These are phyloP conservation scores for Helogale parvula DNA, from an alignment of 2,113 vertebrate species.

Conservation along the genomic window DNA sequence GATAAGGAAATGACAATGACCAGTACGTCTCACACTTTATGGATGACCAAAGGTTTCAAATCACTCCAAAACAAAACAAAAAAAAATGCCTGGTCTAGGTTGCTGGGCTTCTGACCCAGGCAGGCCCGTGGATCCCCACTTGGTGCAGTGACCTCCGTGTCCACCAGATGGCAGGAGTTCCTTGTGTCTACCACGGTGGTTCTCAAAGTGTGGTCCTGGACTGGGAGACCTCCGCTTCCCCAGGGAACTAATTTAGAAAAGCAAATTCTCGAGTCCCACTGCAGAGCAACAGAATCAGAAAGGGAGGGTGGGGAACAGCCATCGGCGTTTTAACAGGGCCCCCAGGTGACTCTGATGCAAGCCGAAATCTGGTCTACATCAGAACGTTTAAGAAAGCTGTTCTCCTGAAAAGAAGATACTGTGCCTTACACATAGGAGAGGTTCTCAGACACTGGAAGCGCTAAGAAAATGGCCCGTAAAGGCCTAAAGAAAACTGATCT, in stretches of 20 bases:
- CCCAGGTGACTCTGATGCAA: not conserved
- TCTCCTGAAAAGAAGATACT: not conserved
- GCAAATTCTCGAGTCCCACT: not conserved
- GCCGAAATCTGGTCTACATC: not conserved
- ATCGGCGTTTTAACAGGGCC: not conserved
- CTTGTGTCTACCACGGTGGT: not conserved
- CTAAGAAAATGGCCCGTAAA: not conserved
- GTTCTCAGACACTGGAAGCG: not conserved
- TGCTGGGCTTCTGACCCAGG: not conserved
- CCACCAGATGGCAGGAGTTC: slow-evolving; percentile 78
- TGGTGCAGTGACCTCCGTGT: not conserved
- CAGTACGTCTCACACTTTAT: not conserved
- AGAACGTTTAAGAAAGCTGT: not conserved
- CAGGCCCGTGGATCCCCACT: not conserved
- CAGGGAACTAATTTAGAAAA: not conserved
- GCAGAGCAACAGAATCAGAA: not conserved
- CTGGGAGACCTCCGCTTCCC: not conserved
- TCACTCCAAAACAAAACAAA: not conserved
- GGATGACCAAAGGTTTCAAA: not conserved
- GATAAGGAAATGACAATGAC: not conserved
- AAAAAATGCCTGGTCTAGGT: not conserved
- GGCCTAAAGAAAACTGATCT: not conserved
- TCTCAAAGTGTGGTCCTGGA: not conserved
- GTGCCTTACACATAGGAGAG: not conserved
- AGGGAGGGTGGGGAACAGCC: not conserved